These are phyloP conservation scores for Macropodus opercularis DNA, from an alignment of 2,797 vertebrate species.

Conservation along the genomic window DNA sequence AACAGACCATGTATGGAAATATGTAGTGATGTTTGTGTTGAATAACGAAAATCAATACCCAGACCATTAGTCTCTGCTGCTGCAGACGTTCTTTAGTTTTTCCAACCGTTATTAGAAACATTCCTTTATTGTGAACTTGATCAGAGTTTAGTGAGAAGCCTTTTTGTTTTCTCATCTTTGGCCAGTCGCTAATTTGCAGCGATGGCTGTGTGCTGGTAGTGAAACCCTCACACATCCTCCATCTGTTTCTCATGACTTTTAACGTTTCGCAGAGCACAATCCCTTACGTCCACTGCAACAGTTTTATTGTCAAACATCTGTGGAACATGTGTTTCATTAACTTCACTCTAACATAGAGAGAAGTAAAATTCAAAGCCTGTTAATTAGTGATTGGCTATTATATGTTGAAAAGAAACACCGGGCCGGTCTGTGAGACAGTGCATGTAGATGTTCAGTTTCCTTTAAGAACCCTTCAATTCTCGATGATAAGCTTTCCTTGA, in stretches of 20 bases:
- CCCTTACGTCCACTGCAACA: neutral
- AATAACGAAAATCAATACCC: too few species aligned
- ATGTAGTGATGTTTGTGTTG: too few species aligned
- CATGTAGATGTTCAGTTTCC: neutral
- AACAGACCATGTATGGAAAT: too few species aligned
- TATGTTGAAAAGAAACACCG: neutral
- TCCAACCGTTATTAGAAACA: neutral
- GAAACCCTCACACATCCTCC: constrained; percentile 7
- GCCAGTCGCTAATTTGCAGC: neutral
- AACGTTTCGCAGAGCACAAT: neutral
- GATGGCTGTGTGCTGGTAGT: constrained; percentile 21
- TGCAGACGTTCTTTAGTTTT: too few species aligned
- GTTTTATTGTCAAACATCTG: constrained; percentile 21
- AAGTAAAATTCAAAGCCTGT: neutral
- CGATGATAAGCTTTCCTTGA: constrained; percentile 2
- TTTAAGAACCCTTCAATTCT: neutral
- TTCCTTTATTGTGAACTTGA: neutral
- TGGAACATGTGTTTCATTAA: constrained; percentile 5
- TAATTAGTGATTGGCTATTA: neutral
- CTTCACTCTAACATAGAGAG: neutral
- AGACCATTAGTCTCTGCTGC: too few species aligned
- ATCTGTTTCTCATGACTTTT: constrained; percentile 28
- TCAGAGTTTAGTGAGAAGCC: neutral
- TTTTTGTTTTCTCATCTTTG: neutral
- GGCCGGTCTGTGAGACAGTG: neutral